Evolutionary conservation across 2,797 vertebrate genomes (phyloP), one percentile per base, ranked within the genome.

Genomic region (Steatocranus sp.): DNA sequence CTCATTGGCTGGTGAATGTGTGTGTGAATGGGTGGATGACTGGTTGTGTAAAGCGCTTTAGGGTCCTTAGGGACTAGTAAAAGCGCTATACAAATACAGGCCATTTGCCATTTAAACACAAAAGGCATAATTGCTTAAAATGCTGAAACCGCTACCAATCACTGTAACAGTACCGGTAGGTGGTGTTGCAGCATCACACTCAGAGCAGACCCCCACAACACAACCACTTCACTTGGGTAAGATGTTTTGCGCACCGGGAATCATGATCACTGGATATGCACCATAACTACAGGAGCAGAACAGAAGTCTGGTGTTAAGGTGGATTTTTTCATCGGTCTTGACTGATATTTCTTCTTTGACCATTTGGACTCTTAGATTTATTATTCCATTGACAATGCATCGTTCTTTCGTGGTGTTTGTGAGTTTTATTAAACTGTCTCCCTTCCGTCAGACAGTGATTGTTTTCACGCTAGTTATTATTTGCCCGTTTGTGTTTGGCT

Each of bases 391-490:
- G 76, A 79, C 43, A 51, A 83, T 68, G 82, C 89, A 87, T 81
- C 86, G 89, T 2, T 88, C 61, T 75, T 82, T 82, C 58, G 50
- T 94, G 41, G 66, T 94, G 38, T 32, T 94, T 49, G 92, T 93
- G 86, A 92, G 90, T 90, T 93, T 88, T 9, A 84, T 84, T 2
- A 90, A 90, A 87, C 70, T 92, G 76, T 75, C 70, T 76, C 89
- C 85, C 32, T 81, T 89, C 68, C n/a, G 80, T 12, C 81, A 15
- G 1, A 78, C 56, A 3, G 73, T 80, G 1, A 81, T 95, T 48
- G 87, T 95, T 34, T 91, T 94, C 85, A 91, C 89, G 11, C 8
- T 93, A 75, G 91, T 89, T 30, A 78, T 94, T 76, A 80, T 94
- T 78, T 84, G 34, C 30, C 92, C 90, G n/a, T 90, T 86, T 27